Conservation (phyloP, 2,888 invertebrate genomes). For the Lordiphosa andalusiaca region DNA sequence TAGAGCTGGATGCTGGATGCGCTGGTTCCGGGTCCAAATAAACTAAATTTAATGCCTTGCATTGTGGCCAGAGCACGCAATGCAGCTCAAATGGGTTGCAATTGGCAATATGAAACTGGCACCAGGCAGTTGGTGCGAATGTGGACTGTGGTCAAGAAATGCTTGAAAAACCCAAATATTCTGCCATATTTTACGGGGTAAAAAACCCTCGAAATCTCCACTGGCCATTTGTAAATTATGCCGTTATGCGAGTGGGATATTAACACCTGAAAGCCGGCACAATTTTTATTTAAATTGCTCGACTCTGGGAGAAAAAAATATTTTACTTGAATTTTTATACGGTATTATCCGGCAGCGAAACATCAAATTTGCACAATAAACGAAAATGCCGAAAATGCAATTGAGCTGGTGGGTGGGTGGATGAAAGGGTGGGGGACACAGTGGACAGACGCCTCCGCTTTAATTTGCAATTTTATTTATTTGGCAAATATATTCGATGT, state of each 20-base stretch:
- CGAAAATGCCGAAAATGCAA: slow-evolving; percentile 32
- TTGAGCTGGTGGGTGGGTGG: slow-evolving; percentile 19
- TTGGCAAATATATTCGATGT: slow-evolving; percentile 25
- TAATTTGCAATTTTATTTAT: slow-evolving; percentile 47
- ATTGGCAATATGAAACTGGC: slow-evolving; percentile 19
- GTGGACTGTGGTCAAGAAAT: slow-evolving; percentile 24
- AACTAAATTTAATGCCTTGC: slow-evolving; percentile 70
- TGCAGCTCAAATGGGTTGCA: slow-evolving; percentile 64
- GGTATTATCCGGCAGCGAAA: not conserved
- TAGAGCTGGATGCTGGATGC: slow-evolving; percentile 36
- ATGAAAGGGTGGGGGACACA: not conserved
- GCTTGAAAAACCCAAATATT: slow-evolving; percentile 32
- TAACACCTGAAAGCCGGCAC: slow-evolving; percentile 26
- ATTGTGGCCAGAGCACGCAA: slow-evolving; percentile 56
- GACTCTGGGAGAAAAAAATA: slow-evolving; percentile 4
- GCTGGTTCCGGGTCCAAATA: slow-evolving; percentile 55
- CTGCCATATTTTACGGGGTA: slow-evolving; percentile 2
- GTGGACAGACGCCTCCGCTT: slow-evolving; percentile 12
- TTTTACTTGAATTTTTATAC: not conserved
- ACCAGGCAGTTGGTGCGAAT: not conserved
- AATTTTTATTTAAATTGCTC: slow-evolving; percentile 11
- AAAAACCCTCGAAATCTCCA: slow-evolving; percentile 16
- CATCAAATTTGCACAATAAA: slow-evolving; percentile 29
- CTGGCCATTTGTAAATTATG: slow-evolving; percentile 47
- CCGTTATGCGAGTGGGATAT: slow-evolving; percentile 31